Evolutionary conservation across 2,797 vertebrate genomes (phyloP).

Genomic region (Chaetophractus vellerosus): DNA sequence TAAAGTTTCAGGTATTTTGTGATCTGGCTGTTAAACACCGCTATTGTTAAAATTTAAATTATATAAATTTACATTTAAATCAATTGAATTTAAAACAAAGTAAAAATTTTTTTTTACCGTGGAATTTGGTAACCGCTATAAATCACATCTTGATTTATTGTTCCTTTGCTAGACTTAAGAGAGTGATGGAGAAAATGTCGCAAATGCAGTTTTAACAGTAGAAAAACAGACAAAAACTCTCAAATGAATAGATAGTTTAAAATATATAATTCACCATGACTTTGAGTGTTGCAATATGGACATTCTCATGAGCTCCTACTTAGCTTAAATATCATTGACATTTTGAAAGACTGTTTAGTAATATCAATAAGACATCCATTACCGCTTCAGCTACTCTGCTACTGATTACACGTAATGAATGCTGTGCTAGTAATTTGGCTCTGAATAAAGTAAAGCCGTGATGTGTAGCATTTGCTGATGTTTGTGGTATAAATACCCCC

Average conservation of each 20-base stretch:
- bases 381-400: neutral
- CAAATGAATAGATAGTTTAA: conserved; percentile 36
- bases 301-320: neutral
- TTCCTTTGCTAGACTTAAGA: neutral
- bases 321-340: neutral
- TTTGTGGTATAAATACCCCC: neutral
- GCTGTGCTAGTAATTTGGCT: neutral
- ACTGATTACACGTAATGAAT: neutral
- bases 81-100: neutral
- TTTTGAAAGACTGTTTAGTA: conserved; percentile 9
- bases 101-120: neutral
- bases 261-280: neutral
- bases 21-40: neutral
- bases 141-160: neutral
- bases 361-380: neutral
- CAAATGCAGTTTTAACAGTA: neutral
- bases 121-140: neutral
- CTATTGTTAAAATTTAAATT: neutral
- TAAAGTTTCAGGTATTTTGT: neutral
- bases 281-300: neutral
- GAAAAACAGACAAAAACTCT: neutral
- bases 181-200: neutral
- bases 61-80: neutral
- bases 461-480: neutral
- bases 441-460: neutral